Percentiles rank a stretch among this genome's conserved stretches.
phyloP scores from a whole-genome alignment of 2,113 vertebrate species.

The Megaptera novaeangliae region DNA sequence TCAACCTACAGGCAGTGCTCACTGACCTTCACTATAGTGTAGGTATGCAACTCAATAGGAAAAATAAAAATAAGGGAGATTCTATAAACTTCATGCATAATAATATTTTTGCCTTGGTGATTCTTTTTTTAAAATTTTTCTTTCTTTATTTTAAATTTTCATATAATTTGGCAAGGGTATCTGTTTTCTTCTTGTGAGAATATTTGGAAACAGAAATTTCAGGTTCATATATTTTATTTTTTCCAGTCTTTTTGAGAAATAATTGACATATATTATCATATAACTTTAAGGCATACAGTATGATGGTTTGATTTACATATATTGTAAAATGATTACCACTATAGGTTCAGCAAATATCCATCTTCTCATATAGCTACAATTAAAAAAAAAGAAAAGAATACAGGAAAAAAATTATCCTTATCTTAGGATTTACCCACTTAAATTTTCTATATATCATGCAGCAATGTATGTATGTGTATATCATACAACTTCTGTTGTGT shows the following conservation, averaged over 20 bases:
- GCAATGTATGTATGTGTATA: not conserved
- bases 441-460: not conserved
- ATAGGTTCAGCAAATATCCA: not conserved
- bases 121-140: not conserved
- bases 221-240: not conserved
- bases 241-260: not conserved
- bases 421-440: not conserved
- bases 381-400: not conserved
- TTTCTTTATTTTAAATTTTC: not conserved
- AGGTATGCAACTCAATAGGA: not conserved
- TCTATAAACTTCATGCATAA: not conserved
- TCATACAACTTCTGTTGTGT: not conserved
- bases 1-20: not conserved
- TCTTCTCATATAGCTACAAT: not conserved
- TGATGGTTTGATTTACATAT: not conserved
- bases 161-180: not conserved
- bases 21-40: not conserved
- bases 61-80: not conserved
- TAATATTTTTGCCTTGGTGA: not conserved
- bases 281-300: not conserved
- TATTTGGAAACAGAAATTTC: not conserved
- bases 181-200: not conserved
- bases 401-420: not conserved
- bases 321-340: not conserved
- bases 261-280: not conserved